These are phyloP conservation scores for Thera britannica DNA, from an alignment of 2,888 invertebrate species.

Conservation along the genomic window DNA sequence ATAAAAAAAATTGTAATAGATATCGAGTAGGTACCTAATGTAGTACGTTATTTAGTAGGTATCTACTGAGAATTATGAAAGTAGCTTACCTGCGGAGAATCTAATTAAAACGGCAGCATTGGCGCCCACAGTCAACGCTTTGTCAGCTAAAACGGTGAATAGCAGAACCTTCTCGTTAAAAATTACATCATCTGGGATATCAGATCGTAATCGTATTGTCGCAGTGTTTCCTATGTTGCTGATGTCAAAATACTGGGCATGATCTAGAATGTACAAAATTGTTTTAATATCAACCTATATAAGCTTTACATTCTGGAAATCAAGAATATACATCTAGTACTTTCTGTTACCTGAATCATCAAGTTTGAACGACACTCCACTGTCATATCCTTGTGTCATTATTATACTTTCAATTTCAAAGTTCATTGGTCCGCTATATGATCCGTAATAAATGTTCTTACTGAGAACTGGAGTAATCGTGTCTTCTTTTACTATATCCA, in stretches of 20 bases:
- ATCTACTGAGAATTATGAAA: background rate
- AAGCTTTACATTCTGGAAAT: too few species aligned
- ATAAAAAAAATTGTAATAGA: too few species aligned
- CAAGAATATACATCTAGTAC: too few species aligned
- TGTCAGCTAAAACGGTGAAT: slow-evolving; percentile 62
- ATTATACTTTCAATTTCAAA: slow-evolving; percentile 55
- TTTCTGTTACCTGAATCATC: slow-evolving; percentile 57
- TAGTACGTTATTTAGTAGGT: background rate
- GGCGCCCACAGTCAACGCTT: slow-evolving; percentile 60
- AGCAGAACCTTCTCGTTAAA: slow-evolving; percentile 63
- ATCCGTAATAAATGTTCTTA: slow-evolving; percentile 59
- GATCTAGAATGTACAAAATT: slow-evolving; percentile 50
- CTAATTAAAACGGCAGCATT: slow-evolving; percentile 57
- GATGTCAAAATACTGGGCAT: slow-evolving; percentile 58
- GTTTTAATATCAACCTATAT: background rate
- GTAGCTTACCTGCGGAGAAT: slow-evolving; percentile 55
- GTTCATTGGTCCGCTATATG: slow-evolving; percentile 45
- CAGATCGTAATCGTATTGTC: slow-evolving; percentile 44
- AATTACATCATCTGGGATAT: slow-evolving; percentile 64
- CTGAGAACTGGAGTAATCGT: slow-evolving; percentile 61
- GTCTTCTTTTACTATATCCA: slow-evolving; percentile 69
- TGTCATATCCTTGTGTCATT: slow-evolving; percentile 63
- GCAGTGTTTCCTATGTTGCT: slow-evolving; percentile 46
- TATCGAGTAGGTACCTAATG: background rate
- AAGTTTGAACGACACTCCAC: slow-evolving; percentile 57